A percentile compares a stretch with the other conserved stretches of the same genome.
phyloP scores from a whole-genome alignment of 1,140 invertebrate genomes.

The Geopemphigus sp. region DNA sequence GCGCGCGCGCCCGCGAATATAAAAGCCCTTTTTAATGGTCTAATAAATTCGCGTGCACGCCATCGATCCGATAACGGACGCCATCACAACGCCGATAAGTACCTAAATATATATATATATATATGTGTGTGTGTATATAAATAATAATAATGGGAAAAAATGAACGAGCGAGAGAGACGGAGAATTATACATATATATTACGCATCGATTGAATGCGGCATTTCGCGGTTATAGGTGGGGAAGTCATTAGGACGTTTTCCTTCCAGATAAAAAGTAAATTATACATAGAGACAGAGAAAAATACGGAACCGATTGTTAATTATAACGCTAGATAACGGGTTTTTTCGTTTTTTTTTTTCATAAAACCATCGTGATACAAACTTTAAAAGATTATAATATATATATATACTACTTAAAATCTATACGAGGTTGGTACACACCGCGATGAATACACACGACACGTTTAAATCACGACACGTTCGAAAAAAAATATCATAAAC shows the following conservation, averaged over 20 bases:
- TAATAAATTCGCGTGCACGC: conserved; percentile 44
- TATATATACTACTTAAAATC: no score
- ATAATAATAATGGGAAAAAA: conserved; percentile 23
- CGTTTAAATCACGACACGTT: no score
- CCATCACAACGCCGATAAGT: conserved; percentile 3
- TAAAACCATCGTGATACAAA: not conserved
- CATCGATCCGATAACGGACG: conserved; percentile 23
- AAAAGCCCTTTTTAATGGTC: conserved; percentile 45
- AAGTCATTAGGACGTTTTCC: conserved; percentile 30
- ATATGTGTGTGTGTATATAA: no score
- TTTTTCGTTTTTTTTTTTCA: not conserved
- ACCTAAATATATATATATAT: not conserved
- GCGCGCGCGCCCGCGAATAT: not conserved
- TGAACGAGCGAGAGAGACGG: not conserved
- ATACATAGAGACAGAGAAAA: not conserved
- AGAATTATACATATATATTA: not conserved
- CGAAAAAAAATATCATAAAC: no score
- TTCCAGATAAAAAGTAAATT: not conserved
- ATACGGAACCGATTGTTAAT: conserved; percentile 4
- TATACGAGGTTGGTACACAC: no score
- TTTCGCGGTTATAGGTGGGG: not conserved
- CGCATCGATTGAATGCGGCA: conserved; percentile 35
- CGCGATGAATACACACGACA: no score
- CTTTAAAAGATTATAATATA: not conserved
- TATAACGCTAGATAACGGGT: not conserved